phyloP scores from a whole-genome alignment of 92 coral and sea anemone species.

The Anthopleura xanthogrammica region DNA sequence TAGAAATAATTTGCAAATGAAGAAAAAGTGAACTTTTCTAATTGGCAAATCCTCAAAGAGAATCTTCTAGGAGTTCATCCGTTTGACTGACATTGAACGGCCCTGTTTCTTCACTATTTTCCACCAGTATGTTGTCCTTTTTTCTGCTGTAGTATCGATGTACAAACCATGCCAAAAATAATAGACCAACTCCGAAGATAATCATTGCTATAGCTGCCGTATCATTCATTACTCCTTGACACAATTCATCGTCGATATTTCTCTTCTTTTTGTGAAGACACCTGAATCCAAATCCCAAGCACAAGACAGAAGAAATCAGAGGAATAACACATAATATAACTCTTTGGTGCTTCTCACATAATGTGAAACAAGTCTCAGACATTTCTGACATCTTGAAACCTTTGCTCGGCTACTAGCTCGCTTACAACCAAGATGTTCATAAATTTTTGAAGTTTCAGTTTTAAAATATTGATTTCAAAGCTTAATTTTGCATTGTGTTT shows the following conservation, averaged over 20 bases:
- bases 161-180: conserved; percentile 28
- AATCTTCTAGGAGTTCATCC: conserved; percentile 25
- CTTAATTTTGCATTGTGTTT: not conserved
- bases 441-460: too few species aligned
- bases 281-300: conserved; percentile 46
- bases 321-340: conserved; percentile 25
- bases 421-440: not conserved
- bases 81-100: conserved; percentile 41
- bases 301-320: conserved; percentile 34
- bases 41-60: conserved; percentile 4
- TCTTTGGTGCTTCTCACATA: conserved; percentile 29
- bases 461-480: not conserved
- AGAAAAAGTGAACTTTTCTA: not conserved
- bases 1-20: not conserved
- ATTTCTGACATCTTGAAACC: conserved; percentile 25
- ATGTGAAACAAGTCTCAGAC: conserved; percentile 35
- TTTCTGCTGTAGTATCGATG: conserved; percentile 37
- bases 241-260: conserved; percentile 14
- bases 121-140: conserved; percentile 5
- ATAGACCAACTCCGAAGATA: conserved; percentile 22
- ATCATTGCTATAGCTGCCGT: conserved; percentile 23
- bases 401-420: too few species aligned
- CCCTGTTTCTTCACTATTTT: conserved; percentile 20
- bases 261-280: conserved; percentile 37
- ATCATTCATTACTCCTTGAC: conserved; percentile 33